Conservation (phyloP, 2,797 vertebrate genomes). For the Cuculus canorus region DNA sequence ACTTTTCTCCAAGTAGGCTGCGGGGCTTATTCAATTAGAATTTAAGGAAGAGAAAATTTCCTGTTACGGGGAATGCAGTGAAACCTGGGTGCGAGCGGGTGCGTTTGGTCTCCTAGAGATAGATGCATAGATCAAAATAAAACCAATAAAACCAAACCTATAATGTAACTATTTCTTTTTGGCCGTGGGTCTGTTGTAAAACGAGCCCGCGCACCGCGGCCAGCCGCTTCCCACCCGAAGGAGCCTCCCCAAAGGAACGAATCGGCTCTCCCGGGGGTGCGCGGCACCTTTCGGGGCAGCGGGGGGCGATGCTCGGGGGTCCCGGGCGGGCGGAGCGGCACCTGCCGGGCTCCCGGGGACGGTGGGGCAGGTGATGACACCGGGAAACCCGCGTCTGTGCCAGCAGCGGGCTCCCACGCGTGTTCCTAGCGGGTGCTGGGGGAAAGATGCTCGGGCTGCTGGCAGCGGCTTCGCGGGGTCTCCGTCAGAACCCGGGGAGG, state of each 20-base stretch:
- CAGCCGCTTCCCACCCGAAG: neutral
- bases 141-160: neutral
- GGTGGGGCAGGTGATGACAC: conserved; percentile 19
- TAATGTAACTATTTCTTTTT: neutral
- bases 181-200: neutral
- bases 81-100: neutral
- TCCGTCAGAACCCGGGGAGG: neutral
- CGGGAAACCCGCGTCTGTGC: neutral
- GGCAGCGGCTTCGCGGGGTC: neutral
- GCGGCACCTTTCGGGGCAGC: neutral
- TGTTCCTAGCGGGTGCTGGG: neutral
- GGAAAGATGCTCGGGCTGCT: neutral
- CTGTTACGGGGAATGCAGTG: conserved; percentile 43
- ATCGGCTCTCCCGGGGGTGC: conserved; percentile 26
- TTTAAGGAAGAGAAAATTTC: conserved; percentile 70
- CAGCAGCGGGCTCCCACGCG: neutral
- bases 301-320: neutral
- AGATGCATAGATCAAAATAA: neutral
- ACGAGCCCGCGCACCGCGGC: neutral
- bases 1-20: conserved; percentile 75
- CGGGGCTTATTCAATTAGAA: conserved; percentile 65
- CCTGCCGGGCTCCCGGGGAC: conserved; percentile 52
- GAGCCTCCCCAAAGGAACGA: neutral
- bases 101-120: neutral
- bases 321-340: conserved; percentile 18